Evolutionary conservation across 2,797 vertebrate genomes (phyloP), one percentile per base, ranked within the genome.

Genomic region (Liasis olivaceus): DNA sequence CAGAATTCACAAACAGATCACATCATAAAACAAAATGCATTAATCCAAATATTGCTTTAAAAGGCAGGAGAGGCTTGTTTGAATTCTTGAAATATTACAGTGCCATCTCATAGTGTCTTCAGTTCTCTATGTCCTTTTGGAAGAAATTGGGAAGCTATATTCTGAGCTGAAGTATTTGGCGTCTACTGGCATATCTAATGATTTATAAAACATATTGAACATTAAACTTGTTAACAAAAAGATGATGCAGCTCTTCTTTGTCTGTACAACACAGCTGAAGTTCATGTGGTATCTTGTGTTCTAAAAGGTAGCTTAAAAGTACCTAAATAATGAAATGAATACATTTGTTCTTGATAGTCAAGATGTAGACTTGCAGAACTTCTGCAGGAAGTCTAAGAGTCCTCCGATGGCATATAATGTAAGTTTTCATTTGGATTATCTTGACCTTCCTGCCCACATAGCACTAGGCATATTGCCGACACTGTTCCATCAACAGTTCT

Each of bases 1-100:
- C 94, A 94, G 22, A 31, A 95, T 89, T 69, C 89, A 89, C 0
- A 28, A 72, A 90, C 6, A 60, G 24, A 17, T 62, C 14, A 63
- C 3, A 92, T 51, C 20, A 22, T 1, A 89, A 69, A 93, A 93
- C 0, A 64, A 31, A 22, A 94, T 93, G 4, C 58, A 85, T 64
- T 86, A 94, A 62, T 56, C 31, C 3, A 93, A n/a, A 11, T 7
- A 66, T 17, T 5, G 58, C 69, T 89, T 88, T 95, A 86, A 81
- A 51, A 91, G 85, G 31, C 15, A 58, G 56, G 59, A 59, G 54
- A 72, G 59, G 17, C 69, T 77, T 77, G 7, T 42, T 77, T 22
- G 31, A 31, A 60, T 59, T 58, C 31, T 87, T 60, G 90, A 63
- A 62, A 54, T 3, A 72, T 93, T 93, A 64, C 90, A 91, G 89